Evolutionary conservation across 1,140 invertebrate species (phyloP).

Genomic region (Brachionus sp.): DNA sequence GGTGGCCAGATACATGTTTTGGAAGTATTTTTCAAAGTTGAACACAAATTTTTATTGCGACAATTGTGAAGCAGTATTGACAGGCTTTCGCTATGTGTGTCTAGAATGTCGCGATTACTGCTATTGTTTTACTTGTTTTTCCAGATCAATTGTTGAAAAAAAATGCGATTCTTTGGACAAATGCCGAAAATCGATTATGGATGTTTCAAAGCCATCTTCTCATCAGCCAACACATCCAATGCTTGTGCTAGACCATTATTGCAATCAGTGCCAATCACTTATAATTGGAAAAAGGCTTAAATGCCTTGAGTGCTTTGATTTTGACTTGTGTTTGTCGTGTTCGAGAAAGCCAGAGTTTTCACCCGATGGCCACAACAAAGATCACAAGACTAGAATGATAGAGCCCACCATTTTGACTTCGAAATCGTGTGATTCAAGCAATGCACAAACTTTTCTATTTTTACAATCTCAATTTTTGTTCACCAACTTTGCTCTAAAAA

Average conservation of each 20-base stretch:
- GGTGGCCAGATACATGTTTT: conserved; percentile 44
- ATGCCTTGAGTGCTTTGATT: not conserved
- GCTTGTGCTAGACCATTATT: conserved; percentile 11
- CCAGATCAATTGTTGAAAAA: not conserved
- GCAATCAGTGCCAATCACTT: conserved; percentile 26
- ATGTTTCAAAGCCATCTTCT: not conserved
- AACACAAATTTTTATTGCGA: conserved; percentile 31
- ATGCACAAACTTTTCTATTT: not conserved
- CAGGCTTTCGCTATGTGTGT: conserved; percentile 9
- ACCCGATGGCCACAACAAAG: not conserved
- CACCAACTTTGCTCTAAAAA: not conserved
- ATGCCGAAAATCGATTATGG: not conserved
- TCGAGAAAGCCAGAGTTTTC: not conserved
- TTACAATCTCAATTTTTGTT: conserved; percentile 10
- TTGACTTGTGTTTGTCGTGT: conserved; percentile 10
- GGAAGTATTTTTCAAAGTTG: conserved; percentile 40
- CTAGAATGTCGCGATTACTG: conserved; percentile 18
- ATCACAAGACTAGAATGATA: not conserved
- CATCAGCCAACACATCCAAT: conserved; percentile 12
- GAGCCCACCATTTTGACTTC: not conserved
- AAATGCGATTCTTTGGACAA: not conserved
- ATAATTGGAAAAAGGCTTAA: conserved; percentile 21
- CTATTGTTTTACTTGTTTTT: conserved; percentile 24
- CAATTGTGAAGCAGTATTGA: conserved; percentile 10
- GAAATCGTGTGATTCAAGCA: not conserved